Evolutionary conservation across 2,888 invertebrate genomes (phyloP), one percentile per base, ranked within the genome.

Genomic region (Luperina testacea): DNA sequence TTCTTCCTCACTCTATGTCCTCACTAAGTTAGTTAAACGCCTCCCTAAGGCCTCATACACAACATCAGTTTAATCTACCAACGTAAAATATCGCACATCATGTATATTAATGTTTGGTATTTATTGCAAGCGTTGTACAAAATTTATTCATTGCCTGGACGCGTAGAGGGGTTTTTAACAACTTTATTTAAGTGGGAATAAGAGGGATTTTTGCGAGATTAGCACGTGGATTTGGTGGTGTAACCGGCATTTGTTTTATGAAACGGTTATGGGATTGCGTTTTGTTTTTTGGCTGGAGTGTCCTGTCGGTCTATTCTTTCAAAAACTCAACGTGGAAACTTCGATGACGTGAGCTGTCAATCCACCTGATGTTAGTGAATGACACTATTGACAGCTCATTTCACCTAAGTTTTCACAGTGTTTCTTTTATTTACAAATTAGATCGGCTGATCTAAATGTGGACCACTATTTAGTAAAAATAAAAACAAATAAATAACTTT

Each of bases 41-140:
- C 91, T 95, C 96, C 96, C 96, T 75, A 87, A 93, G 95, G 96
- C 90, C 94, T 93, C 94, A 93, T 95, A 93, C 92, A 92, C 90
- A 83, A 92, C 92, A 92, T 88, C 87, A 92, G 93, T 95, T 95
- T 95, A 95, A 96, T 96, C 93, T 93, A 86, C 92, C 90, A 89
- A 91, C 89, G 92, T 93, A 93, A 95, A 95, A 95, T 95, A 95
- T 94, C 90, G 92, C 94, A 89, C 92, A 93, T 93, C 93, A 94
- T 95, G 94, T 95, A 90, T 94, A 95, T 95, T 95, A 94, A 95
- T 95, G 95, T 90, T 90, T 89, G 89, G 90, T 92, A 93, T 94
- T 94, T 95, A 94, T 93, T 94, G 92, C 92, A 91, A 87, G 87
- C 90, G 90, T 91, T 92, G 90, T 91, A 87, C 88, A 89, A 92